These are phyloP conservation scores for Danionella cerebrum DNA, from an alignment of 2,113 vertebrate species.

Conservation along the genomic window DNA sequence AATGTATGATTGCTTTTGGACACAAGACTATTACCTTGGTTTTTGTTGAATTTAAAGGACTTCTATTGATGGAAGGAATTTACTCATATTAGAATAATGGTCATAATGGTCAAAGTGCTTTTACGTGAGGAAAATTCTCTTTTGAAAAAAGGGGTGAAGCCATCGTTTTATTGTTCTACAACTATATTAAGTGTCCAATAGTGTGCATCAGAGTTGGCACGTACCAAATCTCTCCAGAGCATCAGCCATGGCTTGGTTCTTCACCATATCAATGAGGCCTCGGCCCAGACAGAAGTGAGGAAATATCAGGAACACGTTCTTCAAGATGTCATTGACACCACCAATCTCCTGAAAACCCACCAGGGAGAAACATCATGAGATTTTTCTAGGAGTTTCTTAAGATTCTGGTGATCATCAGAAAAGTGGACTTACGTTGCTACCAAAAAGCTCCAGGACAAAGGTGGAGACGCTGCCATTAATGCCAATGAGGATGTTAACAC, in stretches of 20 bases:
- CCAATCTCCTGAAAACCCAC: conserved; percentile 77
- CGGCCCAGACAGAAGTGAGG: conserved; percentile 95
- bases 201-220: conserved; percentile 14
- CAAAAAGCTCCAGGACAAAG: conserved; percentile 94
- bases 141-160: no score
- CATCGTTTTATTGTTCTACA: no score
- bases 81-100: no score
- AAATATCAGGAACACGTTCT: conserved; percentile 96
- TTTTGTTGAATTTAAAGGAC: no score
- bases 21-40: no score
- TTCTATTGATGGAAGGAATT: no score
- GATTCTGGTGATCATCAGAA: no score
- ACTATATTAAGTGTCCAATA: no score
- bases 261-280: conserved; percentile 98
- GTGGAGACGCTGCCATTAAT: conserved; percentile 97
- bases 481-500: conserved; percentile 94
- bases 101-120: no score
- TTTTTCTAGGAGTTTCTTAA: no score
- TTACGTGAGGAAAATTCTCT: no score
- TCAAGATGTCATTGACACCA: conserved; percentile 92
- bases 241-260: conserved; percentile 97
- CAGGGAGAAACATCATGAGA: not conserved
- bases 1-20: no score
- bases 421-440: conserved; percentile 73
- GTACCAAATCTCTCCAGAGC: conserved; percentile 94